phyloP scores from a whole-genome alignment of 2,113 vertebrate genomes.

The Myxocyprinus asiaticus region DNA sequence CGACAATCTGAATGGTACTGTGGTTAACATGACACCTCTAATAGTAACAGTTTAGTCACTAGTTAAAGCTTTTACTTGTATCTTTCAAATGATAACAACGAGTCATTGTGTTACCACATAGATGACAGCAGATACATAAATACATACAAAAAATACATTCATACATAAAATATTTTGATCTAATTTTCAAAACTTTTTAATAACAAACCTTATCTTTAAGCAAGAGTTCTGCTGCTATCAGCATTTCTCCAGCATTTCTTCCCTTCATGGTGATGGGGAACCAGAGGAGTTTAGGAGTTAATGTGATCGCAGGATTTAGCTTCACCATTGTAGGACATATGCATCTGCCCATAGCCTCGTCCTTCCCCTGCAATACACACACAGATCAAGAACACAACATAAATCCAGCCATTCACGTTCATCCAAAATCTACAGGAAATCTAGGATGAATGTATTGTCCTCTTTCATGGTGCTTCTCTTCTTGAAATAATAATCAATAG shows the following conservation, averaged over 20 bases:
- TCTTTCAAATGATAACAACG: neutral
- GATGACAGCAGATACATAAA: neutral
- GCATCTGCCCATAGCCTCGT: slow-evolving; percentile 90
- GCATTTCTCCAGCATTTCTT: slow-evolving; percentile 82
- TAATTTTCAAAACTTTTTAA: neutral
- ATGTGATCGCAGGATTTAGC: slow-evolving; percentile 76
- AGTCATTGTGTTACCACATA: neutral
- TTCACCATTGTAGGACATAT: slow-evolving; percentile 84
- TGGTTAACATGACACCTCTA: neutral
- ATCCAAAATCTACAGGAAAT: neutral
- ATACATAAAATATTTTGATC: neutral
- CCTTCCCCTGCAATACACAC: slow-evolving; percentile 84
- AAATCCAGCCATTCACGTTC: neutral
- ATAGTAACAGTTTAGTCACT: neutral
- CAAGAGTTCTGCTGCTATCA: slow-evolving; percentile 92
- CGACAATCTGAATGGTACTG: neutral
- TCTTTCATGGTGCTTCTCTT: neutral
- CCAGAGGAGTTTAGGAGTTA: slow-evolving; percentile 89
- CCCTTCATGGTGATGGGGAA: slow-evolving; percentile 83
- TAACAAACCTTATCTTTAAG: slow-evolving; percentile 82
- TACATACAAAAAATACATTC: neutral
- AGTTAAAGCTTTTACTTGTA: neutral
- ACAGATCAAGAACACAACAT: slow-evolving; percentile 1
- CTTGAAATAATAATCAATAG: neutral
- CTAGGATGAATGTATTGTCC: neutral